Evolutionary conservation across 2,113 vertebrate genomes (phyloP).

Genomic region (Neopipo cinnamomea): DNA sequence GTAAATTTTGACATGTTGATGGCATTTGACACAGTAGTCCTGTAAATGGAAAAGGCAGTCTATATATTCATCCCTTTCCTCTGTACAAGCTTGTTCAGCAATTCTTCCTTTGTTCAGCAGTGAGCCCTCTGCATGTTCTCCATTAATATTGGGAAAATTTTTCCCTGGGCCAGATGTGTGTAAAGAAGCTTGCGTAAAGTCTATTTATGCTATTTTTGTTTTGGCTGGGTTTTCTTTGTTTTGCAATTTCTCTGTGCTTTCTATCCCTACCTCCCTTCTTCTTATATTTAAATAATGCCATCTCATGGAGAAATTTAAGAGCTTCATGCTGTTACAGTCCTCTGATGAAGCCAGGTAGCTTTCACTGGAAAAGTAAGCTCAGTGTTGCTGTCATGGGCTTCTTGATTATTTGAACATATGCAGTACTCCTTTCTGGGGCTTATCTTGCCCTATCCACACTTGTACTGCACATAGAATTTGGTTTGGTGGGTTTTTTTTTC

Average conservation of each 20-base stretch:
- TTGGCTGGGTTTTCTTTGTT: not conserved
- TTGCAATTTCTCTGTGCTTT: constrained; percentile 15
- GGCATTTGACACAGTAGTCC: not conserved
- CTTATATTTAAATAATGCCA: constrained; percentile 51
- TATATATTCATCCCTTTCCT: not conserved
- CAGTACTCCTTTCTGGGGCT: not conserved
- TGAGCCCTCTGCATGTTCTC: not conserved
- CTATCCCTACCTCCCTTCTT: not conserved
- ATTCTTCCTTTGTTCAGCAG: not conserved
- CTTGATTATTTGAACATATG: not conserved
- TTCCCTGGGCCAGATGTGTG: not conserved
- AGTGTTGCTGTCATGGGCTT: not conserved
- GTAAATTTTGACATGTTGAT: not conserved
- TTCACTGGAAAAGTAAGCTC: not conserved
- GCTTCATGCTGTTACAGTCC: not conserved
- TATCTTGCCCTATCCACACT: not conserved
- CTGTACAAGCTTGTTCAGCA: not conserved
- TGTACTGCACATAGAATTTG: not conserved
- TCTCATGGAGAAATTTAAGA: constrained; percentile 19
- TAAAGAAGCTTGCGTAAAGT: not conserved
- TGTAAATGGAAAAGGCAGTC: not conserved
- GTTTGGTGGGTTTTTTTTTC: not conserved
- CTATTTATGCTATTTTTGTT: not conserved
- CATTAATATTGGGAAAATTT: not conserved
- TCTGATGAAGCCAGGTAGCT: not conserved